phyloP scores from a whole-genome alignment of 2,113 vertebrate species.

The Oryzias melastigma region DNA sequence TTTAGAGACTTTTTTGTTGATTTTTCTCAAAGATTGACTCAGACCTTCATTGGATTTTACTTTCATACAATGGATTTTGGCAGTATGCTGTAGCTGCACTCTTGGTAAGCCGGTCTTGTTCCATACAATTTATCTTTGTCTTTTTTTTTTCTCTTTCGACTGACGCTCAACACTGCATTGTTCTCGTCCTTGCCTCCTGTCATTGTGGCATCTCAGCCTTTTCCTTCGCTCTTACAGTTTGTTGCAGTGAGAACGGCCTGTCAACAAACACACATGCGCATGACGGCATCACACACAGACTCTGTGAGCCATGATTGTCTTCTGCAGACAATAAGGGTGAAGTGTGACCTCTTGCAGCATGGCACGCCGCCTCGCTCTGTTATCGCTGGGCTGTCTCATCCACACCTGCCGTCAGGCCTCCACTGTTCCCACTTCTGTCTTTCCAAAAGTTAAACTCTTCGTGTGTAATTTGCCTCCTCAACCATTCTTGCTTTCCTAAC shows the following conservation, averaged over 20 bases:
- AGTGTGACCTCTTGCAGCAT: constrained; percentile 60
- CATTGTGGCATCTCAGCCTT: constrained; percentile 28
- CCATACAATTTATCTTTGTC: constrained; percentile 4
- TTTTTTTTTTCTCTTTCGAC: constrained; percentile 19
- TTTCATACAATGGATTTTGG: constrained; percentile 22
- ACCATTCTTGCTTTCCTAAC: no score
- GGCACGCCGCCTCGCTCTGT: constrained; percentile 43
- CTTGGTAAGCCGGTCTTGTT: constrained; percentile 19
- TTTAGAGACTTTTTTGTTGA: not conserved
- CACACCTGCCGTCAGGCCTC: constrained; percentile 34
- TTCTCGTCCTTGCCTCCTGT: constrained; percentile 25
- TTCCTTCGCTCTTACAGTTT: constrained; percentile 28
- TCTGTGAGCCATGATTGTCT: constrained; percentile 61
- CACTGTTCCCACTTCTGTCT: constrained; percentile 1
- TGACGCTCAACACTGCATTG: constrained; percentile 31
- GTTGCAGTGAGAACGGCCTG: constrained; percentile 20
- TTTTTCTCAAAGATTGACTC: constrained; percentile 9
- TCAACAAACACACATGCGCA: constrained; percentile 16
- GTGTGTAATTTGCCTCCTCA: not conserved
- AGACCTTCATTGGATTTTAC: constrained; percentile 23
- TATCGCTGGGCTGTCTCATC: constrained; percentile 49
- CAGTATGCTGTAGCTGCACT: constrained; percentile 11
- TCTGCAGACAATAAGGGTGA: constrained; percentile 53
- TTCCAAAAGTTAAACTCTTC: not conserved
- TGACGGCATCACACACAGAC: constrained; percentile 48